A percentile compares a stretch with the other conserved stretches of the same genome.
Evolutionary conservation across 1,140 invertebrate genomes (phyloP).

Genomic region (Drosophila repleta): DNA sequence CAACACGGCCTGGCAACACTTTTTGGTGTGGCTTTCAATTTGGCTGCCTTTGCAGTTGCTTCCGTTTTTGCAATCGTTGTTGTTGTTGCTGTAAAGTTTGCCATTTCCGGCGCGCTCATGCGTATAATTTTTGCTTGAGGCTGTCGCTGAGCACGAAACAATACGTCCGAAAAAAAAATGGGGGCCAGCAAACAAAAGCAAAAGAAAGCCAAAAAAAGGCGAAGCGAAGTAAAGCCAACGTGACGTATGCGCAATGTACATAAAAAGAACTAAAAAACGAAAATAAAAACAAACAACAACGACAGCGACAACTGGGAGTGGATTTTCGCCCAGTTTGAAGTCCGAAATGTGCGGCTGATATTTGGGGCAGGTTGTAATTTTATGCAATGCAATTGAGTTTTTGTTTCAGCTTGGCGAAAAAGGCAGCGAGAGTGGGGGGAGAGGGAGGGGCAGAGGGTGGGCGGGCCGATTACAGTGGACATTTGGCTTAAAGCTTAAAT

Average conservation of each 20-base stretch:
- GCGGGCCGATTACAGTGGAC: slow-evolving; percentile 42
- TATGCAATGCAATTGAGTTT: slow-evolving; percentile 27
- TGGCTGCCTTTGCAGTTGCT: slow-evolving; percentile 58
- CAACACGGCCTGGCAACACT: slow-evolving; percentile 45
- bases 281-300: not conserved
- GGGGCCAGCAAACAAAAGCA: slow-evolving; percentile 14
- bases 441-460: not conserved
- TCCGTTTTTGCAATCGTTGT: slow-evolving; percentile 52
- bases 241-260: slow-evolving; percentile 69
- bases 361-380: slow-evolving; percentile 32
- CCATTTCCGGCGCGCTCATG: slow-evolving; percentile 80
- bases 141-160: slow-evolving; percentile 74
- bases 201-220: slow-evolving; percentile 39
- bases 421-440: not conserved
- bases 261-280: slow-evolving; percentile 32
- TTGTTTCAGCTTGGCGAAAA: not conserved
- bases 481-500: slow-evolving; percentile 68
- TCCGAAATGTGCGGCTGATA: slow-evolving; percentile 27
- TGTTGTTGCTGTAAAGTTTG: slow-evolving; percentile 68
- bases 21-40: slow-evolving; percentile 79
- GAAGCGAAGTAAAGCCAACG: slow-evolving; percentile 51
- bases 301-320: slow-evolving; percentile 31
- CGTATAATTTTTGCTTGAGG: slow-evolving; percentile 81
- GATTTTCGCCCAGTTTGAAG: slow-evolving; percentile 28
- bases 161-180: slow-evolving; percentile 43